Percentiles rank a stretch among this genome's conserved stretches.
Evolutionary conservation across 2,797 vertebrate genomes (phyloP).

Genomic region (Iguana delicatissima): DNA sequence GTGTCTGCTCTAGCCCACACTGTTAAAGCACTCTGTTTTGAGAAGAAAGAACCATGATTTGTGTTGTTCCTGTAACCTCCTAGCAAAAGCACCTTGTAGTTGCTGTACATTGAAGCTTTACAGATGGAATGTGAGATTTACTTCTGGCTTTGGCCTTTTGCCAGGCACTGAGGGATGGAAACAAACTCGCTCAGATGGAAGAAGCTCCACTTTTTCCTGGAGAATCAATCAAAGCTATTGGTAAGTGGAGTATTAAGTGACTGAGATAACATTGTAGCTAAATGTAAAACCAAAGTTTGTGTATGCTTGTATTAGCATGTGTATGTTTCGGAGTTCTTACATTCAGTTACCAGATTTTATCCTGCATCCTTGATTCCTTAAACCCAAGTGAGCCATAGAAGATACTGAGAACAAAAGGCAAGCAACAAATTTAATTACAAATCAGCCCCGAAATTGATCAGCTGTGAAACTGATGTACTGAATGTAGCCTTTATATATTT

Average conservation of each 20-base stretch:
- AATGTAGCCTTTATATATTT: not conserved
- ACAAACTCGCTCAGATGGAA: constrained; percentile 87
- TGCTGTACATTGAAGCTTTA: constrained; percentile 23
- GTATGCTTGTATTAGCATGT: not conserved
- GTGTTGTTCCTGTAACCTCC: constrained; percentile 65
- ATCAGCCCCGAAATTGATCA: constrained; percentile 4
- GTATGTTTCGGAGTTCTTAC: not conserved
- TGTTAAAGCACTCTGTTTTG: constrained; percentile 56
- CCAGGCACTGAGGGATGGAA: constrained; percentile 87
- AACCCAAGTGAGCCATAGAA: not conserved
- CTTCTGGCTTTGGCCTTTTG: constrained; percentile 70
- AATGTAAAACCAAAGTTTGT: not conserved
- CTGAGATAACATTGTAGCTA: constrained; percentile 32
- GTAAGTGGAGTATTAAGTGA: constrained; percentile 75
- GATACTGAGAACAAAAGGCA: constrained; percentile 25
- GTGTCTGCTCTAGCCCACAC: not conserved
- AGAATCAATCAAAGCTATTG: constrained; percentile 90
- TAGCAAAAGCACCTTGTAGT: constrained; percentile 65
- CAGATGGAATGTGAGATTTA: constrained; percentile 73
- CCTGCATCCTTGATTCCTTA: constrained; percentile 44
- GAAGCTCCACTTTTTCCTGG: constrained; percentile 93
- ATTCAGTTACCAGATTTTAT: constrained; percentile 33
- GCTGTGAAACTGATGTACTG: not conserved
- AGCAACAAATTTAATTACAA: not conserved
- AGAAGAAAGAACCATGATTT: constrained; percentile 52